These are phyloP conservation scores for Nymphalis c-album DNA, from an alignment of 2,888 invertebrate genomes.

Conservation along the genomic window DNA sequence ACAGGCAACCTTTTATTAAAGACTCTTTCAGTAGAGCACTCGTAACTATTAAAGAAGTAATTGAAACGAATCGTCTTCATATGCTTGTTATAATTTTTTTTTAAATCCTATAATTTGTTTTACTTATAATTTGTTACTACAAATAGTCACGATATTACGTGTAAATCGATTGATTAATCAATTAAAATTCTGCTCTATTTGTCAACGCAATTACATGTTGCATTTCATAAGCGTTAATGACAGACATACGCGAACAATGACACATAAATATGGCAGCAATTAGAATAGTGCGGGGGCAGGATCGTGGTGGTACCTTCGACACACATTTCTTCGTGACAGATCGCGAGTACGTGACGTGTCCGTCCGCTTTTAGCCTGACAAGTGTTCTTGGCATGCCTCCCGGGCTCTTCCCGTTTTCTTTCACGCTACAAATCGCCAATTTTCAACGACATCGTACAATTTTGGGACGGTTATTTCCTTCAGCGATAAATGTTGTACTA, in stretches of 20 bases:
- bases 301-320: constrained; percentile 19
- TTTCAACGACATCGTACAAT: constrained; percentile 42
- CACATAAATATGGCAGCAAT: constrained; percentile 49
- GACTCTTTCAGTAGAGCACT: too few species aligned
- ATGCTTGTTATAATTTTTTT: too few species aligned
- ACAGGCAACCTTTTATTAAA: too few species aligned
- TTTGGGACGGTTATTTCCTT: constrained; percentile 26
- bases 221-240: constrained; percentile 31
- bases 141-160: too few species aligned
- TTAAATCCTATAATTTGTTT: too few species aligned
- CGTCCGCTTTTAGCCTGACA: constrained; percentile 66
- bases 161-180: background rate
- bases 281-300: constrained; percentile 41
- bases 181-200: background rate
- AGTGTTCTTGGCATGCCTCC: constrained; percentile 63
- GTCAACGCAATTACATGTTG: constrained; percentile 16
- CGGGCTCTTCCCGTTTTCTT: constrained; percentile 65
- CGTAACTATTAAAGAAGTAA: too few species aligned
- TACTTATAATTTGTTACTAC: too few species aligned
- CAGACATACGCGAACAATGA: constrained; percentile 38
- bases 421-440: constrained; percentile 44
- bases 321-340: constrained; percentile 49
- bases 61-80: too few species aligned
- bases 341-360: constrained; percentile 59
- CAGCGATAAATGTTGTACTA: background rate